Conservation (phyloP, 1,140 invertebrate species). For the Pseudomyrmex pallidus region DNA sequence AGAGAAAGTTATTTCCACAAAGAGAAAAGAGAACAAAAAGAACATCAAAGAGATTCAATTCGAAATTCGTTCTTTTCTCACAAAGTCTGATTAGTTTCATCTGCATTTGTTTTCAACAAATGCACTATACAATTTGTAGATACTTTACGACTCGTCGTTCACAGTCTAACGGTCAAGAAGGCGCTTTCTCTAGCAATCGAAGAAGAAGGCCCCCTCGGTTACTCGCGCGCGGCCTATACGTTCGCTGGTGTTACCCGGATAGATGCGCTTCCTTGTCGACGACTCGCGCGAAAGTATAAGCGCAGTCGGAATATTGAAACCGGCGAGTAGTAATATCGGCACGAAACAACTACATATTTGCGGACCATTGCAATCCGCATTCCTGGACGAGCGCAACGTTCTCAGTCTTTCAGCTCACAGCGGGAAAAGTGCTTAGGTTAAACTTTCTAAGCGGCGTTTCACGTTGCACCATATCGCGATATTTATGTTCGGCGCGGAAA, state of each 20-base stretch:
- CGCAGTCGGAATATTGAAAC: neutral
- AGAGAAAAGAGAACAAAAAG: neutral
- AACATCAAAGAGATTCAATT: conserved; percentile 9
- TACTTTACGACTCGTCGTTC: neutral
- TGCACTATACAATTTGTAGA: neutral
- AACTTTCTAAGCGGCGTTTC: conserved; percentile 80
- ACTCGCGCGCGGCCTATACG: neutral
- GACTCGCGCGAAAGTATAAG: conserved; percentile 38
- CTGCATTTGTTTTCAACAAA: neutral
- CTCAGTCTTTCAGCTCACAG: conserved; percentile 44
- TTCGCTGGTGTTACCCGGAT: conserved; percentile 19
- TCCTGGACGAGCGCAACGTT: conserved; percentile 55
- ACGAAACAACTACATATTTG: neutral
- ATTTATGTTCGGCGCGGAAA: conserved; percentile 49
- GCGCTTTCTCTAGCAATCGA: neutral
- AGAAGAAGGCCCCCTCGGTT: neutral
- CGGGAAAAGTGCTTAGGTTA: conserved; percentile 77
- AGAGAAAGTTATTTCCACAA: neutral
- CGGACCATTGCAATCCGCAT: conserved; percentile 33
- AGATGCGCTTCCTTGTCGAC: conserved; percentile 31
- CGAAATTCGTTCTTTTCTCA: conserved; percentile 3
- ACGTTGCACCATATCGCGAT: conserved; percentile 72
- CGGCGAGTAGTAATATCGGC: conserved; percentile 5
- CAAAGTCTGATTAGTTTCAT: neutral
- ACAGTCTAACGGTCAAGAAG: neutral